These are phyloP conservation scores for Pyxicephalus adspersus DNA, from an alignment of 2,113 vertebrate species.

Conservation along the genomic window DNA sequence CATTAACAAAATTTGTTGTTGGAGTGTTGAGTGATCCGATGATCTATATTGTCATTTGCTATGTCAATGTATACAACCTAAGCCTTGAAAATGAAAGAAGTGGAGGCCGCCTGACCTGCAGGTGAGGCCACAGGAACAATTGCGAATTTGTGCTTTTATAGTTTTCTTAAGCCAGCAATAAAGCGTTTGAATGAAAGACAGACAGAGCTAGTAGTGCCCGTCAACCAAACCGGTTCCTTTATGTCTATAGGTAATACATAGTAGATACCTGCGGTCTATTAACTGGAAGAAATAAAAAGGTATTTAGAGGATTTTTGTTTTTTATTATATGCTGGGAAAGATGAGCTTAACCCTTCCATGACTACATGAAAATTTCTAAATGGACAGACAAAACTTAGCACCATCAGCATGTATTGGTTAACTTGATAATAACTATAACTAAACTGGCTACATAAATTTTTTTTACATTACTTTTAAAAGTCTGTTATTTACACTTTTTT, in stretches of 20 bases:
- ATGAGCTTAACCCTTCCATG: too few species aligned
- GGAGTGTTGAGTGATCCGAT: constrained; percentile 16
- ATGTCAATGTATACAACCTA: constrained; percentile 8
- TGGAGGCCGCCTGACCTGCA: neutral
- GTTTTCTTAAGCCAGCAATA: constrained; percentile 18
- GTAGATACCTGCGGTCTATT: too few species aligned
- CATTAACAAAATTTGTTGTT: constrained; percentile 25
- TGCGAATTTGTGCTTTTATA: constrained; percentile 15
- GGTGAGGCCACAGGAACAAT: constrained; percentile 22
- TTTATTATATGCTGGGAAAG: too few species aligned
- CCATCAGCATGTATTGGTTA: too few species aligned
- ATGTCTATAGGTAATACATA: neutral
- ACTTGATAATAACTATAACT: too few species aligned
- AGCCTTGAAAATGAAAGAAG: neutral
- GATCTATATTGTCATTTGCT: constrained; percentile 8
- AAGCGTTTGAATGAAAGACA: constrained; percentile 25
- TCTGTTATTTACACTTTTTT: too few species aligned
- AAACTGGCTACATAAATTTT: too few species aligned
- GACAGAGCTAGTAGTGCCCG: constrained; percentile 5
- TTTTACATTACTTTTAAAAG: too few species aligned
- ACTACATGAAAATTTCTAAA: too few species aligned
- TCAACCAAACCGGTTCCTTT: neutral
- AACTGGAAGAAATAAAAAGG: too few species aligned
- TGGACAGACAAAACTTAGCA: too few species aligned
- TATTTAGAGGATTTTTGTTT: too few species aligned